These are phyloP conservation scores for Metopia argyrocephala DNA, from an alignment of 2,888 invertebrate species.

Conservation along the genomic window DNA sequence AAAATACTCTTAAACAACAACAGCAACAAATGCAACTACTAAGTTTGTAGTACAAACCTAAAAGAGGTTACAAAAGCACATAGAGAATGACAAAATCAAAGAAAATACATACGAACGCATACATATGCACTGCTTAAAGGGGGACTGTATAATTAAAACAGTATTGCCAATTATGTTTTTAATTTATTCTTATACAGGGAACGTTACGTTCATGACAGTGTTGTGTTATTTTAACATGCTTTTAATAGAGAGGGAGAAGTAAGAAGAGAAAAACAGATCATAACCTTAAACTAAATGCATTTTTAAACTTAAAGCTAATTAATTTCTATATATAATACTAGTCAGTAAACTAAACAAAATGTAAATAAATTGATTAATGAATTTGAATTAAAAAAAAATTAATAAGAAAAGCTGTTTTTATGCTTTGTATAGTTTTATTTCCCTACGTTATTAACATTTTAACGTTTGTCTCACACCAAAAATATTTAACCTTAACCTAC, in stretches of 20 bases:
- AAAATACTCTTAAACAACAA: not conserved
- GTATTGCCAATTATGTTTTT: conserved; percentile 18
- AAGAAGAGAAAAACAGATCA: not conserved
- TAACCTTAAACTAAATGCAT: conserved; percentile 23
- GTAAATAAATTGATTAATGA: no score
- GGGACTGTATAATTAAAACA: not conserved
- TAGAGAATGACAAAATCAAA: conserved; percentile 23
- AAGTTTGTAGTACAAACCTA: not conserved
- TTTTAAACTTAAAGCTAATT: not conserved
- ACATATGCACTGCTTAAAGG: not conserved
- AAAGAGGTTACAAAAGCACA: not conserved
- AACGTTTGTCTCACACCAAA: no score
- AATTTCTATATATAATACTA: not conserved
- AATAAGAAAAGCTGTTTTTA: no score
- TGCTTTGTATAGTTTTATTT: no score
- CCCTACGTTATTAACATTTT: no score
- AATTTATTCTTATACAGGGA: not conserved
- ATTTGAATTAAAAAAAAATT: no score
- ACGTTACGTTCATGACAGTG: not conserved
- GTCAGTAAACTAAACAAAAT: not conserved
- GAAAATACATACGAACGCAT: conserved; percentile 7
- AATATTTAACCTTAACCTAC: no score
- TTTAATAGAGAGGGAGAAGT: not conserved
- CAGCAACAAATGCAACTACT: not conserved
- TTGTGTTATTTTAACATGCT: no score